phyloP scores from a whole-genome alignment of 92 coral and sea anemone genomes.

The Diadumene lineata region DNA sequence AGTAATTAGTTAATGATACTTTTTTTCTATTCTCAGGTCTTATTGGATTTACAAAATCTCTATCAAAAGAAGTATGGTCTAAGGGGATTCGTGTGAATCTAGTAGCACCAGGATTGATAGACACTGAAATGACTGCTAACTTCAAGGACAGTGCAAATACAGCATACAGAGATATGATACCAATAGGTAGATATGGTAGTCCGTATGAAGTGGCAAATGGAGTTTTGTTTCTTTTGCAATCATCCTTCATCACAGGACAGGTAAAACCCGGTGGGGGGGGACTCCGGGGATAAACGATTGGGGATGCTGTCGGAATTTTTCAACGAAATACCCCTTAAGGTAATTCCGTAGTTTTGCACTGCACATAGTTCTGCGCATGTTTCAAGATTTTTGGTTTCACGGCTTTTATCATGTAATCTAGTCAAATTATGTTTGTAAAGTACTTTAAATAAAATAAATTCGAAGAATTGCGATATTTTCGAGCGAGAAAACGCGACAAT shows the following conservation, averaged over 20 bases:
- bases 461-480: too few species aligned
- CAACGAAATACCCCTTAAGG: too few species aligned
- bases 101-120: slow-evolving; percentile 75
- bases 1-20: too few species aligned
- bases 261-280: slow-evolving; percentile 22
- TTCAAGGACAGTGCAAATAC: slow-evolving; percentile 15
- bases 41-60: slow-evolving; percentile 75
- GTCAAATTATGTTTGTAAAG: too few species aligned
- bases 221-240: slow-evolving; percentile 58
- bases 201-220: slow-evolving; percentile 67
- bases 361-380: too few species aligned
- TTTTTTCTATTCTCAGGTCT: slow-evolving; percentile 65
- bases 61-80: slow-evolving; percentile 75
- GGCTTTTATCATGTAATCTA: too few species aligned
- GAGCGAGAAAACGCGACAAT: too few species aligned
- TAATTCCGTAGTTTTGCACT: too few species aligned
- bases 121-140: slow-evolving; percentile 68
- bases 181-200: slow-evolving; percentile 58
- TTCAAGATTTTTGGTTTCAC: too few species aligned
- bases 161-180: slow-evolving; percentile 39
- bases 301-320: too few species aligned
- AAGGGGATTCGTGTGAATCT: slow-evolving; percentile 64
- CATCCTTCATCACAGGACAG: slow-evolving; percentile 75
- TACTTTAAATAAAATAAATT: too few species aligned
- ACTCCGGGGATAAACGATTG: too few species aligned